Percentiles rank a stretch among this genome's conserved stretches.
Evolutionary conservation across 2,113 vertebrate species (phyloP).

Genomic region (Cinclus mexicanus): DNA sequence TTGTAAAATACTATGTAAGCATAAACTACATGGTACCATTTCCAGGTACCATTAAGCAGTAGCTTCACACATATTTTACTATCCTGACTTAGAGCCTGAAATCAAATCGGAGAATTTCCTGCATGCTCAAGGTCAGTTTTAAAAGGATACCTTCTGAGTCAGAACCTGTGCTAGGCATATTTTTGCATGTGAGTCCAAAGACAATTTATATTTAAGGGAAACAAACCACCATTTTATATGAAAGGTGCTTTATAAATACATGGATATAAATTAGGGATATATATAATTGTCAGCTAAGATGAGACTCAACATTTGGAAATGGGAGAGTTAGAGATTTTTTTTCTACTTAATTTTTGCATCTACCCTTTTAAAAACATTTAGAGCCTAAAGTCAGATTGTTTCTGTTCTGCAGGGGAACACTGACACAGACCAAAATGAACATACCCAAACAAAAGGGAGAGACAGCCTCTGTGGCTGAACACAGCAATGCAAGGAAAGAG

Average conservation of each 20-base stretch:
- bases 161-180: neutral
- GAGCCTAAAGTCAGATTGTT: neutral
- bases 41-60: neutral
- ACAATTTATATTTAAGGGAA: neutral
- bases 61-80: neutral
- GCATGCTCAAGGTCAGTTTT: neutral
- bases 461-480: neutral
- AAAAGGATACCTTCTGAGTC: neutral
- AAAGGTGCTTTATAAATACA: neutral
- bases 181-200: neutral
- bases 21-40: neutral
- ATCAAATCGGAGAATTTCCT: neutral
- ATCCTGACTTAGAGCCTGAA: neutral
- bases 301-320: neutral
- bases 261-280: neutral
- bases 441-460: rapidly evolving
- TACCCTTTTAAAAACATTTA: neutral
- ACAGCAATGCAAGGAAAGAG: neutral
- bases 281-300: neutral
- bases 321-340: neutral
- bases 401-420: neutral
- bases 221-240: neutral
- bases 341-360: neutral
- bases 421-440: neutral
- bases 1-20: neutral